A percentile compares a stretch with the other conserved stretches of the same genome.
These are phyloP conservation scores for Platysternon megacephalum DNA, from an alignment of 2,113 vertebrate species.

Conservation along the genomic window DNA sequence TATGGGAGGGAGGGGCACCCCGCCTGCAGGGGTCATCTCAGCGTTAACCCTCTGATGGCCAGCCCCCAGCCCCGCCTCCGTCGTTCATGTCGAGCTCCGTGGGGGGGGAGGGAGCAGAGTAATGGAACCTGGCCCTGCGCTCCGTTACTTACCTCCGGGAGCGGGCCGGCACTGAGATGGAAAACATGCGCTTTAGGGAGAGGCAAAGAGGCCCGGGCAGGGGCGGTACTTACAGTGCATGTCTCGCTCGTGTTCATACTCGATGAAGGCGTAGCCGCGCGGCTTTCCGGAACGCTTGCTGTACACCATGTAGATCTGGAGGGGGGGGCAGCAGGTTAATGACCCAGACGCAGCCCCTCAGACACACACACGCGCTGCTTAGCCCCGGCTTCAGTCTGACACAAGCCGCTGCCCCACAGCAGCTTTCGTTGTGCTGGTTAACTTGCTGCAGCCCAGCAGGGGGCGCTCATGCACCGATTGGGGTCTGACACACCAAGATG, in stretches of 20 bases:
- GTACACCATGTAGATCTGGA: constrained; percentile 94
- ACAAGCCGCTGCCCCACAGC: not conserved
- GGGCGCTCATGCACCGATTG: not conserved
- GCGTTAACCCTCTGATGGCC: not conserved
- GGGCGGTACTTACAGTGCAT: constrained; percentile 91
- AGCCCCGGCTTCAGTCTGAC: not conserved
- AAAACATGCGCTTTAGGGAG: not conserved
- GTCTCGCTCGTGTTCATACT: constrained; percentile 95
- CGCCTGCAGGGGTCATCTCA: not conserved
- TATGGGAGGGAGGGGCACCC: not conserved
- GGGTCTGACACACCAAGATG: not conserved
- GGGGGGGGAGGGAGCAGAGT: not conserved
- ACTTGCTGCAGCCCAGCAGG: not conserved
- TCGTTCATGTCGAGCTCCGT: not conserved
- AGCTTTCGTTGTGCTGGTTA: too few species aligned
- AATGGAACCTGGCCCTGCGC: constrained; percentile 1
- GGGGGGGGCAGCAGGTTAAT: fast-evolving
- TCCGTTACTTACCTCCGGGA: constrained; percentile 12
- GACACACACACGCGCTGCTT: not conserved
- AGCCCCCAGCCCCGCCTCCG: not conserved
- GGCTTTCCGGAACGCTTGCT: constrained; percentile 93
- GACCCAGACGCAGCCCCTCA: not conserved
- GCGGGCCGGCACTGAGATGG: not conserved
- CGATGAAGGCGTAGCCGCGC: constrained; percentile 94
- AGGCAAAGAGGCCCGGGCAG: not conserved